Evolutionary conservation across 2,797 vertebrate species (phyloP).

Genomic region (Chaenodraco wilsoni): DNA sequence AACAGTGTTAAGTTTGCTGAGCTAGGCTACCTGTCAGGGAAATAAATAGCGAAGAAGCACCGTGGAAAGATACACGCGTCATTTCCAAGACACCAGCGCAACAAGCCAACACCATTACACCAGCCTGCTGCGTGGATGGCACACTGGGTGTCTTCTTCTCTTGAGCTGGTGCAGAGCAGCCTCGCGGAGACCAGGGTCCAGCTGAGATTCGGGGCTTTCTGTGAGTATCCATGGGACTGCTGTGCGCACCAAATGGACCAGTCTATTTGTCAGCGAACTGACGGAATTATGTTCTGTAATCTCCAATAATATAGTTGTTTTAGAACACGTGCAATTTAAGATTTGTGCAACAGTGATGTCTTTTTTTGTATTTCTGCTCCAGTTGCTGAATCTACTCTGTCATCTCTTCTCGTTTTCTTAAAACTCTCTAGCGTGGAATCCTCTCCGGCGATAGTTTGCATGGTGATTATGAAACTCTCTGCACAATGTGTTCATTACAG

Average conservation of each 20-base stretch:
- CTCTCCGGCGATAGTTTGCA: conserved; percentile 23
- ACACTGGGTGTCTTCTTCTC: conserved; percentile 54
- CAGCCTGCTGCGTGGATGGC: conserved; percentile 61
- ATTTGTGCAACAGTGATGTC: conserved; percentile 22
- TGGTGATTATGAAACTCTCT: conserved; percentile 26
- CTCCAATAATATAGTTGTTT: conserved; percentile 21
- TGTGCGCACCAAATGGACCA: conserved; percentile 65
- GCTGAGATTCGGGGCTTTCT: conserved; percentile 54
- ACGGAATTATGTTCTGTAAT: conserved; percentile 47
- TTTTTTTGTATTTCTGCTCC: conserved; percentile 12
- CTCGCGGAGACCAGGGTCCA: conserved; percentile 57
- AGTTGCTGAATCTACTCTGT: conserved; percentile 21
- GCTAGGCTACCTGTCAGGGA: conserved; percentile 52
- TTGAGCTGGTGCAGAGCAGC: conserved; percentile 64
- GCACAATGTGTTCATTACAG: conserved; percentile 25
- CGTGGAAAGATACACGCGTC: conserved; percentile 71
- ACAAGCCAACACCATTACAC: conserved; percentile 66
- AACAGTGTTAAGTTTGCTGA: conserved; percentile 72
- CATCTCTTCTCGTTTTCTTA: conserved; percentile 21
- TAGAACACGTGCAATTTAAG: conserved; percentile 31
- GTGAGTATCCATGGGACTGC: conserved; percentile 67
- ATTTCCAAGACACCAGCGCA: conserved; percentile 74
- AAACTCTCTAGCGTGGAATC: conserved; percentile 41
- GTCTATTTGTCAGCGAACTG: conserved; percentile 38
- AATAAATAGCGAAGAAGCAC: conserved; percentile 38